Evolutionary conservation across 1,140 invertebrate species (phyloP).

Genomic region (Megalopta genalis): DNA sequence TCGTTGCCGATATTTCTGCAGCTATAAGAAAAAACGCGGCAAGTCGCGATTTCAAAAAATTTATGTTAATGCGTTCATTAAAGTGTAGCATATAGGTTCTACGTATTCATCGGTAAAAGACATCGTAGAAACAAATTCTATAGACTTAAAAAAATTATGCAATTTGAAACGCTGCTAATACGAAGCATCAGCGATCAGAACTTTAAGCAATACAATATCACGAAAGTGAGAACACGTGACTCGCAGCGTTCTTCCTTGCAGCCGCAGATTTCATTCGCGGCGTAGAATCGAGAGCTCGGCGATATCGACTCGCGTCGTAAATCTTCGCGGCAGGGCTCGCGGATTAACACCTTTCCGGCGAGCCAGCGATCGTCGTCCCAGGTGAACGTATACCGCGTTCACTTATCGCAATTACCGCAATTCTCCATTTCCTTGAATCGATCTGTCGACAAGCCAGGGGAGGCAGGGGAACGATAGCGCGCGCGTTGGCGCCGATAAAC

Average conservation of each 20-base stretch:
- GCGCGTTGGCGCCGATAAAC: conserved; percentile 46
- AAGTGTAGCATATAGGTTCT: too few species aligned
- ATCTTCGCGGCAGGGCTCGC: neutral
- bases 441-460: conserved; percentile 28
- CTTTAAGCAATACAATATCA: too few species aligned
- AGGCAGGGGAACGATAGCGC: conserved; percentile 10
- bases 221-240: too few species aligned
- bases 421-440: conserved; percentile 47
- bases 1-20: neutral
- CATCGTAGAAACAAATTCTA: too few species aligned
- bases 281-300: neutral
- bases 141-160: too few species aligned
- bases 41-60: too few species aligned
- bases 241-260: too few species aligned
- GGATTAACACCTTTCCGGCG: conserved; percentile 17
- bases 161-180: too few species aligned
- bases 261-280: neutral
- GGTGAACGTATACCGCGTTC: conserved; percentile 24
- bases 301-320: neutral
- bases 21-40: too few species aligned
- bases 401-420: conserved; percentile 47
- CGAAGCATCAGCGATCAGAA: too few species aligned
- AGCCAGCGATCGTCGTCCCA: neutral
- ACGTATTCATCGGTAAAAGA: too few species aligned
- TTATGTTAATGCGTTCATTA: too few species aligned